Percentiles rank a stretch among this genome's conserved stretches.
Evolutionary conservation across 2,113 vertebrate genomes (phyloP).

Genomic region (Phaethon lepturus): DNA sequence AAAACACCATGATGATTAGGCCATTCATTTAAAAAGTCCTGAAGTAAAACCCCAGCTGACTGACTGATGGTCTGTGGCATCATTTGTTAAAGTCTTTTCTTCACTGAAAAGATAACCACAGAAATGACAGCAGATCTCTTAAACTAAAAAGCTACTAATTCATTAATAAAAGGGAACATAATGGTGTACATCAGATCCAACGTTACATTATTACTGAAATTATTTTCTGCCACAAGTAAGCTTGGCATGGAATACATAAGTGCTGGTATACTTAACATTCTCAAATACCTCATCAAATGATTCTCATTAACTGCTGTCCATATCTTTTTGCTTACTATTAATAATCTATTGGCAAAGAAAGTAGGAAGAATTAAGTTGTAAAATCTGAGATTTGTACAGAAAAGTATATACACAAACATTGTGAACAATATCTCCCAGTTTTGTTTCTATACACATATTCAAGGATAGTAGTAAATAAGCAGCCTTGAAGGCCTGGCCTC

Average conservation of each 20-base stretch:
- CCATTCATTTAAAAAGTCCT: neutral
- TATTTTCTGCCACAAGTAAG: neutral
- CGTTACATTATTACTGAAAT: neutral
- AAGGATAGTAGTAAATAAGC: neutral
- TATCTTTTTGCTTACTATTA: neutral
- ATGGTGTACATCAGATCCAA: neutral
- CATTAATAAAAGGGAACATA: neutral
- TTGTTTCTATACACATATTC: neutral
- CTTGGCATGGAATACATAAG: neutral
- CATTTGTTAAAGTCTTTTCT: neutral
- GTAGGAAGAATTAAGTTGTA: neutral
- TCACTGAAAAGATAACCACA: neutral
- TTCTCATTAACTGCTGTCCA: neutral
- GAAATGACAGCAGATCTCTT: neutral
- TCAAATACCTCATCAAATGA: constrained; percentile 30
- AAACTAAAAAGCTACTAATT: neutral
- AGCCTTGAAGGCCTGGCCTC: neutral
- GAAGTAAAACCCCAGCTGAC: neutral
- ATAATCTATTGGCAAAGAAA: neutral
- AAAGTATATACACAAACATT: neutral
- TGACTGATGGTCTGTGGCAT: neutral
- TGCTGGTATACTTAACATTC: neutral
- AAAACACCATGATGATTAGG: neutral
- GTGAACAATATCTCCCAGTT: neutral
- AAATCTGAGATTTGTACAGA: neutral